A percentile compares a stretch with the other conserved stretches of the same genome.
Evolutionary conservation across 2,888 invertebrate species (phyloP).

Genomic region (Hermaeophaga mercurialis): DNA sequence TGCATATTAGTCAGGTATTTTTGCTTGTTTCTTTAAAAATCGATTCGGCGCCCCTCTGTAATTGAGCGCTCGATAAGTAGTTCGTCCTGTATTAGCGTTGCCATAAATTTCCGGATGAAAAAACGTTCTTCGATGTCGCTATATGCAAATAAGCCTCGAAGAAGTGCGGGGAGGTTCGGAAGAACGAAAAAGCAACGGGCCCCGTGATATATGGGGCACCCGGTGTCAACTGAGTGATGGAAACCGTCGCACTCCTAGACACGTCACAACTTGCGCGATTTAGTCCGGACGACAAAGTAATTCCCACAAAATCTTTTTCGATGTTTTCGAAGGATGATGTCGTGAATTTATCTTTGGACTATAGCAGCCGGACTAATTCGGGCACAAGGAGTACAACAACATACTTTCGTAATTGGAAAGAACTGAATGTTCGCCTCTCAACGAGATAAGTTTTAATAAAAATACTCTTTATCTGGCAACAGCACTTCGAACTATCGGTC

Average conservation of each 20-base stretch:
- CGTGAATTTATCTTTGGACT: not conserved
- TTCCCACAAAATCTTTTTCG: not conserved
- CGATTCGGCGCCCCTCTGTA: constrained; percentile 19
- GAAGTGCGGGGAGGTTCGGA: constrained; percentile 24
- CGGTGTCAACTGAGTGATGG: constrained; percentile 61
- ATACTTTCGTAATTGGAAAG: constrained; percentile 47
- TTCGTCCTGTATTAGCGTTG: constrained; percentile 53
- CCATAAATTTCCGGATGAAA: constrained; percentile 58
- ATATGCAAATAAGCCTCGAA: constrained; percentile 57
- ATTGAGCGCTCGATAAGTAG: constrained; percentile 41
- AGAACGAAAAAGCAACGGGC: constrained; percentile 43
- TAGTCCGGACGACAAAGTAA: constrained; percentile 4
- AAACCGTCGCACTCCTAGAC: constrained; percentile 46
- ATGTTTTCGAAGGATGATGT: not conserved
- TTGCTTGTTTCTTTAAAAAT: too few species aligned
- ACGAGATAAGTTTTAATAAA: constrained; percentile 32
- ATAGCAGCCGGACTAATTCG: constrained; percentile 5
- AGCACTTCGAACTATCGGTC: constrained; percentile 32
- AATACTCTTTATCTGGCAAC: constrained; percentile 33
- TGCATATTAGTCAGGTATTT: too few species aligned
- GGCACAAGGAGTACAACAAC: constrained; percentile 35
- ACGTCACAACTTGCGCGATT: constrained; percentile 22
- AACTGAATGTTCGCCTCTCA: constrained; percentile 28
- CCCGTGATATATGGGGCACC: constrained; percentile 61
- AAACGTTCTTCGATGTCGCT: constrained; percentile 54